phyloP scores from a whole-genome alignment of 2,888 invertebrate genomes.

The Cosmopolites sordidus region DNA sequence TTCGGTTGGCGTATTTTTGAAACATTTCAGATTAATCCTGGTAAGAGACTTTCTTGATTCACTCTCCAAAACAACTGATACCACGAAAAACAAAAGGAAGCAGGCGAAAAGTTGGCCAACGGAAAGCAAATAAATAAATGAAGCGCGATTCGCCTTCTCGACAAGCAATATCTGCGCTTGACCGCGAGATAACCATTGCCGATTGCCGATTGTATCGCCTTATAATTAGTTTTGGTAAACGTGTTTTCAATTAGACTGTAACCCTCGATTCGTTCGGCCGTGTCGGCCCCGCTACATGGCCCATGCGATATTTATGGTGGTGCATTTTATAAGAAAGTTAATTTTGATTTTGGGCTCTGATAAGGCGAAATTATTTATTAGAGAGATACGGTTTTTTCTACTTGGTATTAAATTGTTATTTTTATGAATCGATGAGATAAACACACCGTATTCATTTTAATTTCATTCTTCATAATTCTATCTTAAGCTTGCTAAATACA shows the following conservation, averaged over 20 bases:
- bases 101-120: background rate
- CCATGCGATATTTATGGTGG: background rate
- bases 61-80: background rate
- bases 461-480: too few species aligned
- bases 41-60: too few species aligned
- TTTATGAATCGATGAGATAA: too few species aligned
- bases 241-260: slow-evolving; percentile 10
- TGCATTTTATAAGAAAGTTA: background rate
- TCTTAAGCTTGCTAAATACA: too few species aligned
- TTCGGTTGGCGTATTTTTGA: too few species aligned
- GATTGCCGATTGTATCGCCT: slow-evolving; percentile 6
- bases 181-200: slow-evolving; percentile 8
- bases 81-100: too few species aligned
- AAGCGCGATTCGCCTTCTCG: slow-evolving; percentile 1
- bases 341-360: background rate
- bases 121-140: slow-evolving; percentile 1
- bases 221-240: slow-evolving; percentile 15
- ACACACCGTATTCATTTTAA: too few species aligned
- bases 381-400: too few species aligned
- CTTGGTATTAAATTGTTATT: too few species aligned
- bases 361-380: background rate
- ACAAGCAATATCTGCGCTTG: slow-evolving; percentile 9
- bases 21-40: too few species aligned
- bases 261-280: slow-evolving; percentile 1
- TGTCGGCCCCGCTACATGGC: background rate